Conservation (phyloP, 1,140 invertebrate species). For the Heliconius himera region DNA sequence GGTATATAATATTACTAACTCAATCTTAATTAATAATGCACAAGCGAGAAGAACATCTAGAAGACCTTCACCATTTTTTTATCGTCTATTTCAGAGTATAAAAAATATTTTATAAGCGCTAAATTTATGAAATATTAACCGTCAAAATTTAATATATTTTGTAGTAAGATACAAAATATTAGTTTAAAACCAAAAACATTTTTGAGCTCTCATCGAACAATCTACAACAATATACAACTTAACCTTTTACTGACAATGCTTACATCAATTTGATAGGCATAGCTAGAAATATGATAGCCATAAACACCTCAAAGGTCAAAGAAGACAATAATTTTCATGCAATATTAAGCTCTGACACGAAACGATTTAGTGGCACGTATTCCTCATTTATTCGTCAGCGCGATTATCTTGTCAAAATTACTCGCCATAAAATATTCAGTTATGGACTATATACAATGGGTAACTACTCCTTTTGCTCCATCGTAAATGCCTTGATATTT, state of each 20-base stretch:
- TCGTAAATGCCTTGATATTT: too few species aligned
- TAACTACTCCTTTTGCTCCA: background rate
- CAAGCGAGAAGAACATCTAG: too few species aligned
- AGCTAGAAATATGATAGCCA: background rate
- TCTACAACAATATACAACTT: background rate
- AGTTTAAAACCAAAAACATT: too few species aligned
- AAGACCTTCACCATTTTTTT: too few species aligned
- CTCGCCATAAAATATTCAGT: constrained; percentile 28
- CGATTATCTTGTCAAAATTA: constrained; percentile 35
- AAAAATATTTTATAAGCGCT: too few species aligned
- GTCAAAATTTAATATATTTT: too few species aligned
- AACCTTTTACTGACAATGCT: background rate
- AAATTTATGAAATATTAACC: too few species aligned
- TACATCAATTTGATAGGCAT: background rate
- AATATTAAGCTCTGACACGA: constrained; percentile 27
- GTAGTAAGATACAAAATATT: too few species aligned
- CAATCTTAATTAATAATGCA: too few species aligned
- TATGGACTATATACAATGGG: background rate
- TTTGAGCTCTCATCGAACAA: background rate
- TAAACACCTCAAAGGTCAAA: constrained; percentile 30
- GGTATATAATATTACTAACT: too few species aligned
- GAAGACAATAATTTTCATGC: constrained; percentile 32
- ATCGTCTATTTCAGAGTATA: too few species aligned
- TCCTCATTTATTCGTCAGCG: constrained; percentile 25
- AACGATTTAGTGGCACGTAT: constrained; percentile 28